Evolutionary conservation across 2,888 invertebrate genomes (phyloP), one percentile per base, ranked within the genome.

Genomic region (Camptogramma bilineatum): DNA sequence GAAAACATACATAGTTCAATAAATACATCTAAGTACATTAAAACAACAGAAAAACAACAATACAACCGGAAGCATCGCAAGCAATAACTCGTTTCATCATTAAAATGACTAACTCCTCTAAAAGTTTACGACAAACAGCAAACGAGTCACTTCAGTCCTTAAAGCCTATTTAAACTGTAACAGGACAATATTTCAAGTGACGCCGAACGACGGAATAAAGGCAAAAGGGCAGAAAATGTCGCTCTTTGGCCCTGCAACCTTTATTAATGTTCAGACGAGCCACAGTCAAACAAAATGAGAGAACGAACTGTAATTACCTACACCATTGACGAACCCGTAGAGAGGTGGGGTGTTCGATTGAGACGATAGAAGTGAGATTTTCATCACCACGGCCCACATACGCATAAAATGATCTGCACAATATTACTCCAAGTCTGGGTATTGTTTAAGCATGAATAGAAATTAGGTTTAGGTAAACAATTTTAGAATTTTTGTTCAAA

Each of bases 161-260:
- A 58, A 68, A 65, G 70, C 70, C 65, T 74, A 72, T 77, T 78
- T 55, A 77, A 78, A 74, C 72, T 69, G 67, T 73, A 74, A 73
- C 69, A 71, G 70, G 73, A 62, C 74, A 66, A 74, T 79, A 76
- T 78, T 79, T 78, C 62, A 82, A 79, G 78, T 76, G 80, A 79
- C 76, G 74, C 69, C 68, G 69, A 76, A 75, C 71, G 71, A 64
- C 73, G 74, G 56, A 53, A 76, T 76, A 75, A 80, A 80, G 62
- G 64, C 55, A 52, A 60, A 54, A 74, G 76, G 78, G 76, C 65
- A 66, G 65, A 64, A 78, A 83, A 81, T 79, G 75, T 76, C 75
- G 71, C 61, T 69, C 66, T 55, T 62, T 59, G 47, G 62, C 68
- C 69, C 70, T 74, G 64, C 60, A 64, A 66, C 77, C 74, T 76